phyloP scores from a whole-genome alignment of 1,140 invertebrate species.

The Ruditapes philippinarum region DNA sequence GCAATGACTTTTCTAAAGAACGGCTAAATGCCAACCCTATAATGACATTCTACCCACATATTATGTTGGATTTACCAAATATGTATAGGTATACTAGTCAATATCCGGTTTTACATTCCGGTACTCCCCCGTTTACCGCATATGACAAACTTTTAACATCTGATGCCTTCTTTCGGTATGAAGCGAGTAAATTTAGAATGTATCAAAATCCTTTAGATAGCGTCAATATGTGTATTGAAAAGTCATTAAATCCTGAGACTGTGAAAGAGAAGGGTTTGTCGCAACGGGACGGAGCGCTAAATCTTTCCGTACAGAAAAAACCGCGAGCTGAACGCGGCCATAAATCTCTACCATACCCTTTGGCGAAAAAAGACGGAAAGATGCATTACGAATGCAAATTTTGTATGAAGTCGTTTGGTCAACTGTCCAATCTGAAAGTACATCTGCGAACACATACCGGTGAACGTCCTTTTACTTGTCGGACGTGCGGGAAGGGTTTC shows the following conservation, averaged over 20 bases:
- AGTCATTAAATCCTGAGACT: not conserved
- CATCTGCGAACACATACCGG: conserved; percentile 98
- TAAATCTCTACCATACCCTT: conserved; percentile 44
- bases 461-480: conserved; percentile 98
- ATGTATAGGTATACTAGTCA: not conserved
- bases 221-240: not conserved
- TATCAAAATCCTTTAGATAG: not conserved
- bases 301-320: not conserved
- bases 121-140: not conserved
- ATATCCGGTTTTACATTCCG: not conserved
- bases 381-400: conserved; percentile 62
- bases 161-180: not conserved
- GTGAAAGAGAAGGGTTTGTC: not conserved
- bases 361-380: conserved; percentile 35
- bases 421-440: conserved; percentile 99
- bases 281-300: not conserved
- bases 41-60: not conserved
- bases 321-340: conserved; percentile 3
- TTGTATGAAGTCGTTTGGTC: conserved; percentile 92
- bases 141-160: not conserved
- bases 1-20: not conserved
- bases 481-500: conserved; percentile 98
- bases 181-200: not conserved
- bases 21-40: not conserved
- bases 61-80: not conserved